Percentiles rank a stretch among this genome's conserved stretches.
Conservation (phyloP, 2,113 vertebrate species). For the Sitta europaea region DNA sequence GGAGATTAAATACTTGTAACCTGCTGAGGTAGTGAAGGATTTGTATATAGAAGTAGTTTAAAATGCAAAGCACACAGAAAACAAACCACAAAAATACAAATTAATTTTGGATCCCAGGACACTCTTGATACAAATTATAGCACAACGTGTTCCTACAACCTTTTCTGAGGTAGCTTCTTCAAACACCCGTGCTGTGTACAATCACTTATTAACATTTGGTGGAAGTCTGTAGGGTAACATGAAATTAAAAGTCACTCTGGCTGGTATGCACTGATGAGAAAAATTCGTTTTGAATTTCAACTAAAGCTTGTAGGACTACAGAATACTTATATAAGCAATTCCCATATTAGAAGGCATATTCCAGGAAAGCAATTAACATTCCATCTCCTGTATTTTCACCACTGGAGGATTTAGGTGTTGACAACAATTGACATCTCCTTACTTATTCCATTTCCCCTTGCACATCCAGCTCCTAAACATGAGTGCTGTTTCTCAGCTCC, state of each 20-base stretch:
- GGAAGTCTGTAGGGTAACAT: background rate
- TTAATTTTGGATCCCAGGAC: background rate
- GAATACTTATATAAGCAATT: background rate
- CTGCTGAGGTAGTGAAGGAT: background rate
- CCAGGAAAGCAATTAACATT: constrained; percentile 54
- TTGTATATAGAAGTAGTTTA: background rate
- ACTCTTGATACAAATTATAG: background rate
- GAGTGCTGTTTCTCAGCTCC: background rate
- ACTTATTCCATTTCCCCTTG: background rate
- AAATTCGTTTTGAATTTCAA: constrained; percentile 8
- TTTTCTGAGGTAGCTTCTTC: background rate
- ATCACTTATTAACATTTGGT: background rate
- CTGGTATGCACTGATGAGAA: background rate
- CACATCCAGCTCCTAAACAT: background rate
- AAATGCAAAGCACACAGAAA: background rate
- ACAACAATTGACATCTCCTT: background rate
- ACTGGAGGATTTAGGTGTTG: background rate
- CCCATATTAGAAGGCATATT: background rate
- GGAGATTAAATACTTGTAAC: background rate
- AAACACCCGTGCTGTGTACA: background rate
- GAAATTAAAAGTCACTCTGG: constrained; percentile 6
- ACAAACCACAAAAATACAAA: background rate
- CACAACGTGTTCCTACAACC: background rate
- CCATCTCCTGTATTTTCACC: background rate
- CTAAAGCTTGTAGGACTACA: background rate